Conservation (phyloP, 2,113 vertebrate genomes). For the Zapus hudsonius region DNA sequence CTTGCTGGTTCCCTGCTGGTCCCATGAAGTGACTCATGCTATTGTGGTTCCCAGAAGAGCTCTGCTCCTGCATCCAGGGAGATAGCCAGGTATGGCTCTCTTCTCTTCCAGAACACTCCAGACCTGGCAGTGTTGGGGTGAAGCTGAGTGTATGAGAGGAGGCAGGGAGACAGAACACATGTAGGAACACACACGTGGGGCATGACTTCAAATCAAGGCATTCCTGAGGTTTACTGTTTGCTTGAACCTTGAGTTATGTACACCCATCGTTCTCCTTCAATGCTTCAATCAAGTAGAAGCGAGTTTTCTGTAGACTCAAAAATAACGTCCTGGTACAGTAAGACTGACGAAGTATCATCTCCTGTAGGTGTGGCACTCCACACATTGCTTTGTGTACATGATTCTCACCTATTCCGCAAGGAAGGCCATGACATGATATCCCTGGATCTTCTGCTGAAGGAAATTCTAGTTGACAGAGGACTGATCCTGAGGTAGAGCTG, state of each 20-base stretch:
- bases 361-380: background rate
- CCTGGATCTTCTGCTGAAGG: background rate
- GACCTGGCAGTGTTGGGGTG: background rate
- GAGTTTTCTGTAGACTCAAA: constrained; percentile 32
- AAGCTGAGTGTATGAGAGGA: background rate
- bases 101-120: background rate
- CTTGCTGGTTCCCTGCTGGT: background rate
- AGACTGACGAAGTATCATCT: constrained; percentile 38
- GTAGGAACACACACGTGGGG: background rate
- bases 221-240: background rate
- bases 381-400: constrained; percentile 17
- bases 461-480: background rate
- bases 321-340: background rate
- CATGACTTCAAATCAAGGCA: background rate
- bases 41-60: background rate
- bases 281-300: background rate
- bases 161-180: background rate
- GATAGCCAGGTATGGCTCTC: background rate
- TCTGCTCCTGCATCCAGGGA: background rate
- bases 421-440: background rate
- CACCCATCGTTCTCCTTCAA: background rate
- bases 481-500: background rate
- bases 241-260: background rate
- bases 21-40: background rate
- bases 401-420: background rate